These are phyloP conservation scores for Indicator maculatus DNA, from an alignment of 2,113 vertebrate species.

Conservation along the genomic window DNA sequence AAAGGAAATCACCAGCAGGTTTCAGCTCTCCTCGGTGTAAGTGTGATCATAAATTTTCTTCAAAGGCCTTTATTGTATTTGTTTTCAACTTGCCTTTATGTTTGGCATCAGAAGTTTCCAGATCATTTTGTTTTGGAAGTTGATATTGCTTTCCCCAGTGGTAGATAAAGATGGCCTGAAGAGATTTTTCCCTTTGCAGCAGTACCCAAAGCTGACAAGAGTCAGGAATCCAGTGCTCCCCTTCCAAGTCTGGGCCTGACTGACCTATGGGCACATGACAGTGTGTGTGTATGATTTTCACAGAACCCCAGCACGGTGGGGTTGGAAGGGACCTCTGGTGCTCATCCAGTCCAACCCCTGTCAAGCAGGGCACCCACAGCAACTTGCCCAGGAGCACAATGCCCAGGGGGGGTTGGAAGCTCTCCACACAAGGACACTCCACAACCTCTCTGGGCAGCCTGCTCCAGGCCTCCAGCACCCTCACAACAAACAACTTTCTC, in stretches of 20 bases:
- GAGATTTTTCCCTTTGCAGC: not conserved
- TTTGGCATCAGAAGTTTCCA: not conserved
- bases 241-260: not conserved
- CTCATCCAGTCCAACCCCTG: too few species aligned
- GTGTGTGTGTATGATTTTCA: not conserved
- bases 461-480: too few species aligned
- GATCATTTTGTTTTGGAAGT: not conserved
- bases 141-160: not conserved
- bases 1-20: not conserved
- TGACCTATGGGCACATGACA: not conserved
- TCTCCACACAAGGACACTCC: too few species aligned
- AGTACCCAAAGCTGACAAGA: not conserved
- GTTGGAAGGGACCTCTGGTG: too few species aligned
- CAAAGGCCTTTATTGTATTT: not conserved
- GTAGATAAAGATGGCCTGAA: not conserved
- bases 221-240: not conserved
- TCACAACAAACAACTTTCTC: too few species aligned
- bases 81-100: not conserved
- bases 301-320: too few species aligned
- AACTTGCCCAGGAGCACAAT: too few species aligned
- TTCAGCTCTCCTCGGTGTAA: not conserved
- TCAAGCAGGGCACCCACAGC: too few species aligned
- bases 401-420: too few species aligned
- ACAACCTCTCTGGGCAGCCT: too few species aligned
- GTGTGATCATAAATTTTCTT: not conserved